These are phyloP conservation scores for Apodemus speciosus DNA, from an alignment of 2,113 vertebrate species.

Conservation along the genomic window DNA sequence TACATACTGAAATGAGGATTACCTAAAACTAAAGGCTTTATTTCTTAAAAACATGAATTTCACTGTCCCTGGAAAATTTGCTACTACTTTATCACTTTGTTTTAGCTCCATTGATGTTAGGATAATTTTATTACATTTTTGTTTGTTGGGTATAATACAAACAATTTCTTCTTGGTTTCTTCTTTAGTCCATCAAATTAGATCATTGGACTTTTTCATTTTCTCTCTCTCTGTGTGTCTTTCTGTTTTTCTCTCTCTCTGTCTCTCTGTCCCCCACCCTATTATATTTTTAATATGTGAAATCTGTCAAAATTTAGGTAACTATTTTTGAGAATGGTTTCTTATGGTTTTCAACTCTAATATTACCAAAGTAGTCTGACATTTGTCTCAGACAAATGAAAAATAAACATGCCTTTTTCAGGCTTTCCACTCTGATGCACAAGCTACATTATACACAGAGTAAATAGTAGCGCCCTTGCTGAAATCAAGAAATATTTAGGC, in stretches of 20 bases:
- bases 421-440: not conserved
- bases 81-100: not conserved
- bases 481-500: not conserved
- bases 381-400: not conserved
- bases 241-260: too few relatives aligned
- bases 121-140: not conserved
- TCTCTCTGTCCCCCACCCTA: too few relatives aligned
- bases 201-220: not conserved
- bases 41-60: not conserved
- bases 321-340: not conserved
- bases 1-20: not conserved
- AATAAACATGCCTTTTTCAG: not conserved
- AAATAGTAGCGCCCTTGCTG: not conserved
- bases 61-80: not conserved
- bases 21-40: not conserved
- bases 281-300: not conserved
- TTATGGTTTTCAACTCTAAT: not conserved
- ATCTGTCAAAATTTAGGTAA: conserved; percentile 2
- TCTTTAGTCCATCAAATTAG: not conserved
- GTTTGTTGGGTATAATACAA: not conserved
- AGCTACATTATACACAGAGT: not conserved
- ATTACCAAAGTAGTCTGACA: not conserved
- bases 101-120: not conserved
- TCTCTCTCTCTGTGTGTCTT: not conserved
- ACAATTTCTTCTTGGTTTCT: not conserved